A percentile compares a stretch with the other conserved stretches of the same genome.
phyloP scores from a whole-genome alignment of 2,113 vertebrate species.

The Chaetura pelagica region DNA sequence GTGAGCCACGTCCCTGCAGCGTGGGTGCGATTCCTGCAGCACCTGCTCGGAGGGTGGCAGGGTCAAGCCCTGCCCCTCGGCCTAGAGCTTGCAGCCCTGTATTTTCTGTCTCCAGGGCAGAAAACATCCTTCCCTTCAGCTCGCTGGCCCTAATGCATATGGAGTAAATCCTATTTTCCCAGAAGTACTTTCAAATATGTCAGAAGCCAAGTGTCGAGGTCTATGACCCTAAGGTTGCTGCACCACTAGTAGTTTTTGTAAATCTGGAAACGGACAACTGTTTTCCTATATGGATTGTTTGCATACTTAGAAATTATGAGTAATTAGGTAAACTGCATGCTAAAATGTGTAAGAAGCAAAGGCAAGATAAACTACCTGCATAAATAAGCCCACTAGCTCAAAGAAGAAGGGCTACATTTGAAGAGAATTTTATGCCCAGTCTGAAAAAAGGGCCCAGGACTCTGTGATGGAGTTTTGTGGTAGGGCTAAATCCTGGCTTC shows the following conservation, averaged over 20 bases:
- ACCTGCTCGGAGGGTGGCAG: neutral
- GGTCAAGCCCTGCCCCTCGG: fast-evolving
- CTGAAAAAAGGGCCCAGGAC: neutral
- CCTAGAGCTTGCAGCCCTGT: neutral
- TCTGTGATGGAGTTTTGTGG: neutral
- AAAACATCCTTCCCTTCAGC: neutral
- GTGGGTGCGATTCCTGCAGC: neutral
- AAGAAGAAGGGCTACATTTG: neutral
- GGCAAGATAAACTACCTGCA: neutral
- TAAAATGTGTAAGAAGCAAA: neutral
- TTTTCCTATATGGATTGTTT: neutral
- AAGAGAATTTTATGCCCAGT: neutral
- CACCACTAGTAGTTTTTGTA: neutral
- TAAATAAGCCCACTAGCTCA: neutral
- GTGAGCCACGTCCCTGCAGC: neutral
- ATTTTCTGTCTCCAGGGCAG: neutral
- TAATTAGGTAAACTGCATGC: neutral
- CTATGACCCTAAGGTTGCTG: neutral
- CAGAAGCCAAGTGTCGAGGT: neutral
- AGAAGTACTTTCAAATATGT: neutral
- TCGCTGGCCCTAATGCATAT: neutral
- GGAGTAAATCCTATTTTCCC: neutral
- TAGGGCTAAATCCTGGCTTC: neutral
- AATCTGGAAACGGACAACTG: neutral
- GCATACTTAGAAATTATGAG: neutral